These are phyloP conservation scores for Lasioglossum morio DNA, from an alignment of 2,888 invertebrate genomes.

Conservation along the genomic window DNA sequence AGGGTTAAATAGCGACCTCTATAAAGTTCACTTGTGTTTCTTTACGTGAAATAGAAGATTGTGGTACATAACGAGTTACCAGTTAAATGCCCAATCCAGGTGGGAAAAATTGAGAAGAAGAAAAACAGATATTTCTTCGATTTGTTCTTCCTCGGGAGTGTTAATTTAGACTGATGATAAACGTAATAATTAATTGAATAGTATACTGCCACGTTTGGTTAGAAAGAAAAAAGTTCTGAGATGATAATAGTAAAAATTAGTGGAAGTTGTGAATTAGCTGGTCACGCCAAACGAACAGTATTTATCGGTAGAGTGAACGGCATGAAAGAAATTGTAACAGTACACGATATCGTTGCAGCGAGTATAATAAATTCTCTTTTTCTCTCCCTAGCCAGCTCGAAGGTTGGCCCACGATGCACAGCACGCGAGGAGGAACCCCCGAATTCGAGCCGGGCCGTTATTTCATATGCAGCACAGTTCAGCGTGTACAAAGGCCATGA, in stretches of 20 bases:
- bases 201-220: background rate
- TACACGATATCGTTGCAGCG: background rate
- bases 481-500: slow-evolving; percentile 29
- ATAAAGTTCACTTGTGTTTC: no score
- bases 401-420: background rate
- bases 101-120: no score
- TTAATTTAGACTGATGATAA: background rate
- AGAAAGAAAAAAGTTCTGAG: background rate
- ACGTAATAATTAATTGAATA: background rate
- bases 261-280: background rate
- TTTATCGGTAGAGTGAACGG: background rate
- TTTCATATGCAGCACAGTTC: slow-evolving; percentile 31
- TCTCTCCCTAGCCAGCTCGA: background rate
- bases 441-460: slow-evolving; percentile 49
- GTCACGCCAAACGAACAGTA: background rate
- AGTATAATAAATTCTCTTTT: slow-evolving; percentile 25
- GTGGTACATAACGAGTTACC: no score
- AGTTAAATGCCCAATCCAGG: no score
- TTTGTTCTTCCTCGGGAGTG: background rate
- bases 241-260: background rate
- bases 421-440: slow-evolving; percentile 21
- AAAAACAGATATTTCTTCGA: background rate
- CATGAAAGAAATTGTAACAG: slow-evolving; percentile 18
- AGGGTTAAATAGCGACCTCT: no score
- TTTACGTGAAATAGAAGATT: no score